Conservation (phyloP, 2,113 vertebrate species). For the Pycnonotus jocosus region DNA sequence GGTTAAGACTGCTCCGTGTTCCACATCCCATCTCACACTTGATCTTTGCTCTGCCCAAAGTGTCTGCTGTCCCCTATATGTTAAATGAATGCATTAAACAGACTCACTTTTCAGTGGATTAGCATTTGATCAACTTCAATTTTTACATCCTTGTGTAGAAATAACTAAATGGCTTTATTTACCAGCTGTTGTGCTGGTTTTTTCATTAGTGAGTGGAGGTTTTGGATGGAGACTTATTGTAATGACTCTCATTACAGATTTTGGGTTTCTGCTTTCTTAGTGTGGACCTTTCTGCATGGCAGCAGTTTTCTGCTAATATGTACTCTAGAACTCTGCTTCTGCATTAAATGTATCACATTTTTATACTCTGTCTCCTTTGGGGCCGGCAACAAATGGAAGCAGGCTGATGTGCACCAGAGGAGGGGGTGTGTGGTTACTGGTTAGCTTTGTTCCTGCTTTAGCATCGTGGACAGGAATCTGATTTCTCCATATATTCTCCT, state of each 20-base stretch:
- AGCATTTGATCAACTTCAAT: background rate
- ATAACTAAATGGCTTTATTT: background rate
- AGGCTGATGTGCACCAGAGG: background rate
- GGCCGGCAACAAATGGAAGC: background rate
- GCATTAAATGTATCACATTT: background rate
- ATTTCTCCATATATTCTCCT: background rate
- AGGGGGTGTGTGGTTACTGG: background rate
- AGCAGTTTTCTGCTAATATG: background rate
- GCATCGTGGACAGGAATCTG: background rate
- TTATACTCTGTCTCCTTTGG: background rate
- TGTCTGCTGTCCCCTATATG: background rate
- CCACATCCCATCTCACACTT: background rate
- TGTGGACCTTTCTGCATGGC: background rate
- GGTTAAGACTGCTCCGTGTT: background rate
- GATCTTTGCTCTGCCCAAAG: background rate
- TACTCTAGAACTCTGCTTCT: background rate
- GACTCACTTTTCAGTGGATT: background rate
- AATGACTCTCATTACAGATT: background rate
- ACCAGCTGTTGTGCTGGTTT: background rate
- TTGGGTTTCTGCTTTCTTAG: background rate
- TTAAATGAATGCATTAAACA: background rate
- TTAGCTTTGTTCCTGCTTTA: background rate
- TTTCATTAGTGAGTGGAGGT: background rate
- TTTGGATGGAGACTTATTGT: rapidly evolving
- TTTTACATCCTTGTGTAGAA: background rate